A percentile compares a stretch with the other conserved stretches of the same genome.
These are phyloP conservation scores for Drosophila incognita DNA, from an alignment of 2,888 invertebrate genomes.

Conservation along the genomic window DNA sequence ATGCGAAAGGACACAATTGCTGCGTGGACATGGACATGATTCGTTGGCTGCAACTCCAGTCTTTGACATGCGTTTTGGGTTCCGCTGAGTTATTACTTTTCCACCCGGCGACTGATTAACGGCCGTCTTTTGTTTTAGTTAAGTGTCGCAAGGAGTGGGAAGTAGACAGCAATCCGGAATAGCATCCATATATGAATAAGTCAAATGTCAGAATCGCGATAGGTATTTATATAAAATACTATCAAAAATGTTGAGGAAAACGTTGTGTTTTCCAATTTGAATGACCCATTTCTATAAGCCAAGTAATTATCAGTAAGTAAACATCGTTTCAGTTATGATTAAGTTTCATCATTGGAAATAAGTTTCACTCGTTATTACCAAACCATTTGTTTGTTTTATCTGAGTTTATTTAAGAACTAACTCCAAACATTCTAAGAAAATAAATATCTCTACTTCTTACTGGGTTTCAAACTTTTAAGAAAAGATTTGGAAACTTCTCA, in stretches of 20 bases:
- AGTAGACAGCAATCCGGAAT: neutral
- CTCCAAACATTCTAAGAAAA: neutral
- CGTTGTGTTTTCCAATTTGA: neutral
- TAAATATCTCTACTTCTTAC: neutral
- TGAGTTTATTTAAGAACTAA: neutral
- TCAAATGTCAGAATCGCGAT: neutral
- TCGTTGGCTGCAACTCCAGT: constrained; percentile 12
- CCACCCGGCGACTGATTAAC: constrained; percentile 51
- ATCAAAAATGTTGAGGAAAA: neutral
- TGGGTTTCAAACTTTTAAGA: neutral
- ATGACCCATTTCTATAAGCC: neutral
- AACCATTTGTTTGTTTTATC: neutral
- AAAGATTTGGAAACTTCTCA: neutral
- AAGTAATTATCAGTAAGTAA: neutral
- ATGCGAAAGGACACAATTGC: constrained; percentile 13
- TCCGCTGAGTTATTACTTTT: constrained; percentile 39
- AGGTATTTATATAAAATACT: neutral
- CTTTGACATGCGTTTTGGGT: constrained; percentile 35
- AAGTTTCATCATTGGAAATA: neutral
- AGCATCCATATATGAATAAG: neutral
- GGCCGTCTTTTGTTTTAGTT: constrained; percentile 47
- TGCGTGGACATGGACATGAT: constrained; percentile 7
- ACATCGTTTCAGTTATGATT: neutral
- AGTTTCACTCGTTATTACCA: too few species aligned
- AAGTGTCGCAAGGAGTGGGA: constrained; percentile 6